Base-by-base conservation (phyloP, 1,140 invertebrate species). In the Drosophila watanabei region DNA sequence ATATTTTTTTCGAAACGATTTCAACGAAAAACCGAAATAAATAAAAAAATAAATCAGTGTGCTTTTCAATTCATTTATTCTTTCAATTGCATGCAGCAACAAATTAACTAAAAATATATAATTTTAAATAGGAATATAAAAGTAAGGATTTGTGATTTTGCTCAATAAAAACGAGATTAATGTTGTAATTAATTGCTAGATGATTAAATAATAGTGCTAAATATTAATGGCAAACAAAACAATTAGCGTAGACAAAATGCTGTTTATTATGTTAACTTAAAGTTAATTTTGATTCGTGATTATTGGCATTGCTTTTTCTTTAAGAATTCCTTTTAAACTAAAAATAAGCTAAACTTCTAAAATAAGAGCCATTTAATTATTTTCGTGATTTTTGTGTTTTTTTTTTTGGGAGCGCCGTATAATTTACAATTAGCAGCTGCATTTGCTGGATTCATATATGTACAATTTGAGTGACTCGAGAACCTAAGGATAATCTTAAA, bases 271-370 rank as follows among this genome's bases (percentile, higher is more conserved):
- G 73, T 52, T 83, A 88, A 88, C 84, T 88, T 88, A 88, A 88
- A 88, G 80, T 88, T 91, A 82, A 70, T 89, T 82, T 90, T 89
- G 79, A 85, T 91, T 84, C 65, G 20, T 79, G 39, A 65, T 79
- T 59, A 79, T 88, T 84, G 76, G 76, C 78, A 69, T 75, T 77
- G 72, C 18, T 89, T 90, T 89, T 90, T 89, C 86, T 89, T 90
- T 82, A 56, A 89, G 86, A 89, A 89, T 79, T 79, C 61, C n/a
- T 24, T 75, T 65, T 80, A 54, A 51, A 43, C 57, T 52, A 77
- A 84, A 56, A 85, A 75, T 83, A 83, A n/a, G 49, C 65, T 71
- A 69, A 80, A 52, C 28, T 76, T 77, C 52, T 49, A 83, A 80
- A 80, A 54, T 72, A 61, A 73, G 33, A 86, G 56, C 37, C 24